phyloP scores from a whole-genome alignment of 2,888 invertebrate genomes.

The Pristionchus japonicus region DNA sequence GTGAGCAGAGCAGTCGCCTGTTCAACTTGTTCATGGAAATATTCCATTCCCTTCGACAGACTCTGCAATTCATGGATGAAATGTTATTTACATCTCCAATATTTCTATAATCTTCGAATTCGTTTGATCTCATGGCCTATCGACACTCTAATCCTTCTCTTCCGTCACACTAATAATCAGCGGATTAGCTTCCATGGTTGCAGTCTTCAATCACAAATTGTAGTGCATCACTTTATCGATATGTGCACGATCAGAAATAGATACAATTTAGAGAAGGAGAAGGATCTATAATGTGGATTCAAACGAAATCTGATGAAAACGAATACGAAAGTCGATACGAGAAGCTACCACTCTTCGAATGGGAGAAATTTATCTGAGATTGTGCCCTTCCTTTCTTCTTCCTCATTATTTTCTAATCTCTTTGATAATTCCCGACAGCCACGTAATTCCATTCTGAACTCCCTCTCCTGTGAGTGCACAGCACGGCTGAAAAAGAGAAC shows the following conservation, averaged over 20 bases:
- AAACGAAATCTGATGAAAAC: background rate
- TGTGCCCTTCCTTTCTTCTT: background rate
- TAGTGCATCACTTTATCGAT: slow-evolving; percentile 41
- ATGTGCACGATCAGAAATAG: slow-evolving; percentile 8
- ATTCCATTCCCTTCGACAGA: slow-evolving; percentile 26
- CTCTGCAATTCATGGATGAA: too few species aligned
- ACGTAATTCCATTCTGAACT: slow-evolving; percentile 79
- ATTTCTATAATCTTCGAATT: background rate
- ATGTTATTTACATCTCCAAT: too few species aligned
- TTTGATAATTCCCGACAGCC: slow-evolving; percentile 66
- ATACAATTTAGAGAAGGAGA: background rate
- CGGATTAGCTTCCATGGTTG: background rate
- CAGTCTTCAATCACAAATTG: background rate
- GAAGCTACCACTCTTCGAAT: background rate
- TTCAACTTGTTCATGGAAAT: slow-evolving; percentile 63
- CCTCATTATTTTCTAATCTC: background rate
- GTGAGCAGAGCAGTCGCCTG: slow-evolving; percentile 67
- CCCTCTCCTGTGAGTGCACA: slow-evolving; percentile 92
- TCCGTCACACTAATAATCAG: background rate
- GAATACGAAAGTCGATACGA: background rate
- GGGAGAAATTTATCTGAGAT: background rate
- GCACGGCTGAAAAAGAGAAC: slow-evolving; percentile 80
- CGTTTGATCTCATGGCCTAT: too few species aligned
- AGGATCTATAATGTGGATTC: background rate
- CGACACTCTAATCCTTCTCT: too few species aligned